Evolutionary conservation across 2,888 invertebrate genomes (phyloP).

Genomic region (Teleogryllus oceanicus): DNA sequence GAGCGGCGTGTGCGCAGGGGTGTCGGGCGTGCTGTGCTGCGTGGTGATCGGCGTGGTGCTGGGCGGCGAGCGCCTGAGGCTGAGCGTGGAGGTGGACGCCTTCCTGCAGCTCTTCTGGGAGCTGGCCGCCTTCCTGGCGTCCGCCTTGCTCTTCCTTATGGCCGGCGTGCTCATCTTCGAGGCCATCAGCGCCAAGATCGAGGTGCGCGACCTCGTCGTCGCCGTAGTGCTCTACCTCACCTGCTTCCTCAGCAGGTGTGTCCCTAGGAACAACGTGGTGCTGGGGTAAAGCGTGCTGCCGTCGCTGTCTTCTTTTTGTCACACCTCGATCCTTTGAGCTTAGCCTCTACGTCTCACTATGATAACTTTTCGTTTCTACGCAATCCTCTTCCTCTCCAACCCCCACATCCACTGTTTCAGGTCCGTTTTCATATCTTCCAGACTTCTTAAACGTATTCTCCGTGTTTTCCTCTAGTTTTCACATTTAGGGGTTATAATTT

Average conservation of each 20-base stretch:
- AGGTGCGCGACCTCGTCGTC: conserved; percentile 62
- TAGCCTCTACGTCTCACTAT: no score
- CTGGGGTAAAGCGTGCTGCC: no score
- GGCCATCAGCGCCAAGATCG: conserved; percentile 54
- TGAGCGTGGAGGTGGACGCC: not conserved
- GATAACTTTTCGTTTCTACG: no score
- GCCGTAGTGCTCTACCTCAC: conserved; percentile 56
- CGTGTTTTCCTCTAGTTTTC: no score
- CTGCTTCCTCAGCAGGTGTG: not conserved
- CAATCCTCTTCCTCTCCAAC: no score
- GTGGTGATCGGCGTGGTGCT: conserved; percentile 20
- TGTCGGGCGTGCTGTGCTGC: not conserved
- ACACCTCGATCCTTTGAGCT: no score
- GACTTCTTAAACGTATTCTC: no score
- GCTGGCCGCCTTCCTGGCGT: conserved; percentile 42
- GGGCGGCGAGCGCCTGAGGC: not conserved
- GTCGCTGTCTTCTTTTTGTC: no score
- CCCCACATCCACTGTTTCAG: no score
- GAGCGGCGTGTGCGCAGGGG: not conserved
- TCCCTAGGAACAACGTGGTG: not conserved
- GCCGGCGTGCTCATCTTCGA: conserved; percentile 60
- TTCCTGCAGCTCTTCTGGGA: conserved; percentile 24
- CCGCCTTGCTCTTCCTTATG: conserved; percentile 59
- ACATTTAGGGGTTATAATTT: no score
- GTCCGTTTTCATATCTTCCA: no score